These are phyloP conservation scores for Brachyopa scutellaris DNA, from an alignment of 2,888 invertebrate genomes.

Conservation along the genomic window DNA sequence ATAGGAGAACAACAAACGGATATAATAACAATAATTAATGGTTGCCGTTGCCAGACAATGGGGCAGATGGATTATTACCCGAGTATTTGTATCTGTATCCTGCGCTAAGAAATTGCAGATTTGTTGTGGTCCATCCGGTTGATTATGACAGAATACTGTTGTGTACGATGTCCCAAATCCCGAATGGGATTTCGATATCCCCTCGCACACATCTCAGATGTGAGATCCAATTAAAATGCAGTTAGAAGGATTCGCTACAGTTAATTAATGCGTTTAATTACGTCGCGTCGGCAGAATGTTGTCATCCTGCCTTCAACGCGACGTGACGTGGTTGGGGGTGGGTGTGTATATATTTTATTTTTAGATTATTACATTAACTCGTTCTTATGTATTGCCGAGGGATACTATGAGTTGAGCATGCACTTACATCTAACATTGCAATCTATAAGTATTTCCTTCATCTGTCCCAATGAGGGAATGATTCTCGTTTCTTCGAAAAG, in stretches of 20 bases:
- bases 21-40: conserved; percentile 72
- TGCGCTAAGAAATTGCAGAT: conserved; percentile 19
- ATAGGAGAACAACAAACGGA: conserved; percentile 63
- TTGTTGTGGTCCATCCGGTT: conserved; percentile 4
- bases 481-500: conserved; percentile 9
- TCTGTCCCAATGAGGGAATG: background rate
- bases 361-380: conserved; percentile 4
- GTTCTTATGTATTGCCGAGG: too few species aligned
- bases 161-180: conserved; percentile 29
- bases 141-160: conserved; percentile 62
- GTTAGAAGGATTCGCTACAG: conserved; percentile 65
- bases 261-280: conserved; percentile 71
- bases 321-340: too few species aligned
- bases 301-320: conserved; percentile 1
- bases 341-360: background rate
- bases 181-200: conserved; percentile 38
- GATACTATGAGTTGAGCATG: too few species aligned
- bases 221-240: conserved; percentile 67
- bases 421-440: conserved; percentile 36
- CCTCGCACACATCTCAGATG: conserved; percentile 46
- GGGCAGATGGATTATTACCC: conserved; percentile 23
- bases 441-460: conserved; percentile 3
- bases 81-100: conserved; percentile 23
- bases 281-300: conserved; percentile 46
- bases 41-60: conserved; percentile 70